Evolutionary conservation across 2,113 vertebrate genomes (phyloP).

Genomic region (Carassius carassius): DNA sequence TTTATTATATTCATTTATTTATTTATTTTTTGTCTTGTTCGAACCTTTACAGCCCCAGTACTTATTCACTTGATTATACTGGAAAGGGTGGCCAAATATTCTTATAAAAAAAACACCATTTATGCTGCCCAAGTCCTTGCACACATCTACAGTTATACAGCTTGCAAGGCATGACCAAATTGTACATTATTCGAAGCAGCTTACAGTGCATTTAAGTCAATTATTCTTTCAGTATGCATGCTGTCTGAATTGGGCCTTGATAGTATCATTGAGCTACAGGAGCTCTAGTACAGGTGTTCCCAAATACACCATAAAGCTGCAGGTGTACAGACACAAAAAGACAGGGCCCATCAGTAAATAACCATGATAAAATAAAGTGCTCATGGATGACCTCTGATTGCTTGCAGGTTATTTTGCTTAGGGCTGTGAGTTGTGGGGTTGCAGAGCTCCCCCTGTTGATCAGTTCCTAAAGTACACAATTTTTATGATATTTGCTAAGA

Average conservation of each 20-base stretch:
- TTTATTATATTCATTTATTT: neutral
- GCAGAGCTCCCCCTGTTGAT: conserved; percentile 66
- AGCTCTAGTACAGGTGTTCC: neutral
- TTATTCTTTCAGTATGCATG: neutral
- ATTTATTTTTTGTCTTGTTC: neutral
- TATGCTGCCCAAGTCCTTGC: neutral
- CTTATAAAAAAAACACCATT: neutral
- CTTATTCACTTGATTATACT: neutral
- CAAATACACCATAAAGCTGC: neutral
- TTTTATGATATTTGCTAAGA: neutral
- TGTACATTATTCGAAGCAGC: neutral
- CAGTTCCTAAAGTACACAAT: conserved; percentile 16
- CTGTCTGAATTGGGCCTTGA: neutral
- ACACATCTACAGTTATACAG: neutral
- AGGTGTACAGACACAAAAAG: conserved; percentile 2
- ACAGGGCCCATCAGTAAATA: neutral
- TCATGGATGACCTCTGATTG: conserved; percentile 19
- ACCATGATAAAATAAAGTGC: conserved; percentile 30
- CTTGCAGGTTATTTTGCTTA: conserved; percentile 24
- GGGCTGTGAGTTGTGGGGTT: conserved; percentile 50
- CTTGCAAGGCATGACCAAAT: neutral
- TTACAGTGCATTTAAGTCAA: neutral
- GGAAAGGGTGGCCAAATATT: neutral
- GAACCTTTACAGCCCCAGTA: neutral
- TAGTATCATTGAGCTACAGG: neutral